Evolutionary conservation across 2,113 vertebrate species (phyloP).

Genomic region (Gadus macrocephalus): DNA sequence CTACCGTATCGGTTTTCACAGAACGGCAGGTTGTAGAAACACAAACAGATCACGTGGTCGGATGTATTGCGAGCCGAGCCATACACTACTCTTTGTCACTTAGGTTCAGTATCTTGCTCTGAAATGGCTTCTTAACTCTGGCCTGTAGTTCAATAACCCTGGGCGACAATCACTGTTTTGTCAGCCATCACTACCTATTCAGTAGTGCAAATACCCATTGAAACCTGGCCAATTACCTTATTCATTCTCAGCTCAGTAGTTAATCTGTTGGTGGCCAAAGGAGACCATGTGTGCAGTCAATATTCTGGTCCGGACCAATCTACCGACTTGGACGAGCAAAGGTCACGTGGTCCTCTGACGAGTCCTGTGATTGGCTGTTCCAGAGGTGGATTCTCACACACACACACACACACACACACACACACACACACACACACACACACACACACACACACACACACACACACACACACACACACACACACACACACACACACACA

Average conservation of each 20-base stretch:
- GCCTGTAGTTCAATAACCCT: too few species aligned
- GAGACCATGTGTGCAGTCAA: neutral
- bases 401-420: slow-evolving; percentile 50
- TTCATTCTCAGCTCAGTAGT: too few species aligned
- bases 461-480: slow-evolving; percentile 53
- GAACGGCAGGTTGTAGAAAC: slow-evolving; percentile 45
- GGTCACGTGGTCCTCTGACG: neutral
- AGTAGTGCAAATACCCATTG: too few species aligned
- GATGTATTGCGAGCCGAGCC: slow-evolving; percentile 7
- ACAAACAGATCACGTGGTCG: slow-evolving; percentile 48
- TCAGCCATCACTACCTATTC: too few species aligned
- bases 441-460: slow-evolving; percentile 54
- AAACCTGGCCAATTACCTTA: too few species aligned
- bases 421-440: slow-evolving; percentile 53
- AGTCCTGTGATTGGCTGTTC: neutral
- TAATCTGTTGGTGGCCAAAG: too few species aligned
- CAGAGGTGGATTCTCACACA: slow-evolving; percentile 3
- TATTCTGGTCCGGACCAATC: neutral
- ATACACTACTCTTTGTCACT: slow-evolving; percentile 24
- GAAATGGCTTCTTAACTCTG: neutral
- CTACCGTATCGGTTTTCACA: slow-evolving; percentile 54
- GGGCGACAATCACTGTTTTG: too few species aligned
- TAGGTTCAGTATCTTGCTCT: neutral
- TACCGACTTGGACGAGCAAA: neutral
- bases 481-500: slow-evolving; percentile 54